Percentiles rank a stretch among this genome's conserved stretches.
Evolutionary conservation across 2,113 vertebrate genomes (phyloP).

Genomic region (Strix aluco): DNA sequence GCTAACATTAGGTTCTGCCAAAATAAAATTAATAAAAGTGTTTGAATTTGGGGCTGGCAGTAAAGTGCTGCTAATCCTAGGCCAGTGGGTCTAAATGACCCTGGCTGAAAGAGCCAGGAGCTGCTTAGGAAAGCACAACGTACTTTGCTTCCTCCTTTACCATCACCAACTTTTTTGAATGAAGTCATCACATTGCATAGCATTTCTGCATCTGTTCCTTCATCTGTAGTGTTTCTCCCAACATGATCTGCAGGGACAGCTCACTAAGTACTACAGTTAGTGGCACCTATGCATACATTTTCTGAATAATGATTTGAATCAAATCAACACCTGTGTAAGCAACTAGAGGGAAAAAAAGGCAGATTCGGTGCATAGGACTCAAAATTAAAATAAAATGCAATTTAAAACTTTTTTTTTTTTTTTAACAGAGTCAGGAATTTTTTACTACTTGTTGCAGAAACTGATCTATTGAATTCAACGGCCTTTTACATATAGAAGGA

Average conservation of each 20-base stretch:
- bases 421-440: not conserved
- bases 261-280: not conserved
- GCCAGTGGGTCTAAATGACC: not conserved
- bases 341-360: not conserved
- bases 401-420: not conserved
- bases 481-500: not conserved
- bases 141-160: not conserved
- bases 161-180: not conserved
- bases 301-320: not conserved
- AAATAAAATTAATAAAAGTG: conserved; percentile 11
- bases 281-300: not conserved
- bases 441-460: not conserved
- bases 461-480: not conserved
- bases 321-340: not conserved
- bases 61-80: not conserved
- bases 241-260: not conserved
- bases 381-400: not conserved
- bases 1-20: conserved; percentile 11
- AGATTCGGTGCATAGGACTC: not conserved
- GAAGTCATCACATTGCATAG: not conserved
- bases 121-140: not conserved
- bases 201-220: not conserved
- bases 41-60: not conserved
- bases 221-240: not conserved
- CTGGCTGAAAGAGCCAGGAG: not conserved